These are phyloP conservation scores for Labroides dimidiatus DNA, from an alignment of 2,797 vertebrate species.

Conservation along the genomic window DNA sequence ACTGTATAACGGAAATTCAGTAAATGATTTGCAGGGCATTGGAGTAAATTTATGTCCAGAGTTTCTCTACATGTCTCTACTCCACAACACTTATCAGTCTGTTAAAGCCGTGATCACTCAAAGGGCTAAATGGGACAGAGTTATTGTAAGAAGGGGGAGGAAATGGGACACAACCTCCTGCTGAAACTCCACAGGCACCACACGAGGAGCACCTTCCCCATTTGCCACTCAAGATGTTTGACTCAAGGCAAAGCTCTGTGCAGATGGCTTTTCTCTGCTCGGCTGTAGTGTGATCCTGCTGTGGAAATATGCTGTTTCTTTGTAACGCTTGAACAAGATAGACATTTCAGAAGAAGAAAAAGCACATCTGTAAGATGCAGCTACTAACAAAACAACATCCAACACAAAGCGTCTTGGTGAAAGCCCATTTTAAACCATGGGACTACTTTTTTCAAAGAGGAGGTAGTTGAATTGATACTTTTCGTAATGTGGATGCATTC, in stretches of 20 bases:
- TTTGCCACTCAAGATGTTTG: constrained; percentile 75
- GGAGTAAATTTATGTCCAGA: constrained; percentile 36
- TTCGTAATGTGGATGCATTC: constrained; percentile 6
- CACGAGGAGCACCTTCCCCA: constrained; percentile 55
- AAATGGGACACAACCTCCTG: constrained; percentile 42
- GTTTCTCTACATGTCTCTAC: constrained; percentile 27
- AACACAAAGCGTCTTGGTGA: constrained; percentile 21
- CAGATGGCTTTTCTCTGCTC: constrained; percentile 68
- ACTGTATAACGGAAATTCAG: constrained; percentile 46
- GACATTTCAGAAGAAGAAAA: constrained; percentile 11
- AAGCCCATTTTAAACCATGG: constrained; percentile 27
- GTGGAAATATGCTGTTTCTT: constrained; percentile 53
- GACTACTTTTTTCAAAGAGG: constrained; percentile 2
- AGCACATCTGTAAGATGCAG: constrained; percentile 22
- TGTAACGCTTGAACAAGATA: constrained; percentile 48
- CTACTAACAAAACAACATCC: constrained; percentile 19
- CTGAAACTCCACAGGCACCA: constrained; percentile 59
- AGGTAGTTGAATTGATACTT: background rate
- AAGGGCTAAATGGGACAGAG: constrained; percentile 61
- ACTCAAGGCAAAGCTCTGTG: constrained; percentile 56
- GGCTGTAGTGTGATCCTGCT: constrained; percentile 58
- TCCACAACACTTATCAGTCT: constrained; percentile 36
- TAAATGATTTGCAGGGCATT: constrained; percentile 40
- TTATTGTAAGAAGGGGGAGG: constrained; percentile 37
- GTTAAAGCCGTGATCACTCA: constrained; percentile 59